Evolutionary conservation across 1,140 invertebrate genomes (phyloP), one percentile per base, ranked within the genome.

Genomic region (Vollenhovia emeryi): DNA sequence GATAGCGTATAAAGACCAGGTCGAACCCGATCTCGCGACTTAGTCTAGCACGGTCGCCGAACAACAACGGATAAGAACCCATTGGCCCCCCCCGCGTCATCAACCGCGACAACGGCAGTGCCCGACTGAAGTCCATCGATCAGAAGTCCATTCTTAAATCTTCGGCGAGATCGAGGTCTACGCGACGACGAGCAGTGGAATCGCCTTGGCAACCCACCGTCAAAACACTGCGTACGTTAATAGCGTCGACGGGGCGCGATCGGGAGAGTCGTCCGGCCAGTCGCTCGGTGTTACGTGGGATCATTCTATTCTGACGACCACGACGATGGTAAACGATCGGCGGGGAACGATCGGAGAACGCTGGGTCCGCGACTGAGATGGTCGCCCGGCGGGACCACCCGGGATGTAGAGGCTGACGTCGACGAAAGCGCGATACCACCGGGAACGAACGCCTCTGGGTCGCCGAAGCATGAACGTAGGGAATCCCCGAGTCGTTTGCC

Each of bases 151-250:
- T 40, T 0, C 27, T 18, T 30, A 45, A 79, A 88, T 83, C 48
- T 24, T 48, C 48, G 36, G 3, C 66, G 15, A 27, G 8, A 50
- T 50, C 48, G 15, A 50, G 48, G 48, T 50, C 15, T 50, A 50
- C 7, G n/a, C 4, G 18, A 50, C 48, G 18, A 4, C n/a, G 36
- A 71, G 75, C 24, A 18, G 50, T 2, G 27, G 30, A n/a, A 89
- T 90, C 69, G 30, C 92, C 92, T 91, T 92, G 91, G 92, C 89
- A 92, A 93, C 92, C 76, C 60, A 33, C 45, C 59, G 84, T 40
- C 91, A 92, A 91, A 93, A 93, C 92, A 93, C 50, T 64, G 57
- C 43, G 55, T 74, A 33, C 86, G 60, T 59, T 21, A 24, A 45
- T 18, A 27, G 52, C 84, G 52, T 69, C 76, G 52, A 62, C 45